Evolutionary conservation across 2,113 vertebrate genomes (phyloP), one percentile per base, ranked within the genome.

Genomic region (Gracilinanus agilis): DNA sequence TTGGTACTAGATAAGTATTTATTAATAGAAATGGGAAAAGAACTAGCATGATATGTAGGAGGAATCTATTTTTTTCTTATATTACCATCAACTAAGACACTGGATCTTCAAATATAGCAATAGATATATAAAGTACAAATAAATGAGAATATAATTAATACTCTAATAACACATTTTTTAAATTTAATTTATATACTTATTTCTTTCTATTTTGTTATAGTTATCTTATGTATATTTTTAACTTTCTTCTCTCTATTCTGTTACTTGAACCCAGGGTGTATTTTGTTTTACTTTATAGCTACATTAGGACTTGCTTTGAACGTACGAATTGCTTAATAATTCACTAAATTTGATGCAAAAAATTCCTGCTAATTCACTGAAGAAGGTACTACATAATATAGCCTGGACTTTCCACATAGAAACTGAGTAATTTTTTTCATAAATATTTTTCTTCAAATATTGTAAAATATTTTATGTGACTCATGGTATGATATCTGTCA

Each of bases 21-120:
- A 9, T 12, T 53, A 67, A 93, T 94, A 90, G 90, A 19, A 93
- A 92, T 40, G 3, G 44, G n/a, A 90, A 19, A 58, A 92, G 83
- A 91, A 55, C 11, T 55, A 2, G 12, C 3, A n/a, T 93, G 88
- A 94, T 93, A 91, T 91, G 16, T 53, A 93, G 91, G 92, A 6
- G 19, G 90, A 6, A 56, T 24, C 11, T 90, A n/a, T 44, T 92
- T 49, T 55, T 91, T 67, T 61, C 89, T n/a, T 90, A 56, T 88
- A 44, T 75, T 75, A 23, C 1, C 16, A 23, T 83, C 67, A 83
- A 75, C n/a, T 40, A 83, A 83, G 19, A 83, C 16, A 16, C 34
- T 40, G 40, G 34, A 83, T 40, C 34, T 83, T 40, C n/a, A 83
- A 83, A 40, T 83, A 21, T 40, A 83, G 6, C 67, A 83, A 83